Percentiles rank a stretch among this genome's conserved stretches.
phyloP scores from a whole-genome alignment of 2,113 vertebrate species.

The Callocephalon fimbriatum region DNA sequence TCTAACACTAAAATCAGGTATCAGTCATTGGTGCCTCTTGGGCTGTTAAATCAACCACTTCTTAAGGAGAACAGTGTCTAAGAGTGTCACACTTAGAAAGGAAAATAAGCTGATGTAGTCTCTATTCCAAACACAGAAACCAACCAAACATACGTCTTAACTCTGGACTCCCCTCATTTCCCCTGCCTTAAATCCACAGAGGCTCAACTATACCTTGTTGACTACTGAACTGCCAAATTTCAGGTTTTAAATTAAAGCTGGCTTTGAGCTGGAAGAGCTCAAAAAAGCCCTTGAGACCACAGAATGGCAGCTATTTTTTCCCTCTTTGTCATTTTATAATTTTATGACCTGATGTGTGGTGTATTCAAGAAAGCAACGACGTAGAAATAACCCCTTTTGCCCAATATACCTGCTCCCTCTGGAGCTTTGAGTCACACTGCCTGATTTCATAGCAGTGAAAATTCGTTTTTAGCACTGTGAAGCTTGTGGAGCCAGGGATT shows the following conservation, averaged over 20 bases:
- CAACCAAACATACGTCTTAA: conserved; percentile 1
- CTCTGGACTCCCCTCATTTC: not conserved
- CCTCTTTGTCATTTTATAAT: conserved; percentile 40
- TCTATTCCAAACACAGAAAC: conserved; percentile 48
- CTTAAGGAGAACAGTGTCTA: not conserved
- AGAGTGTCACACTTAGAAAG: not conserved
- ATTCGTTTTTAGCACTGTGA: not conserved
- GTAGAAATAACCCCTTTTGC: conserved; percentile 6
- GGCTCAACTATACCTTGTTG: conserved; percentile 20
- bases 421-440: not conserved
- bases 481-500: not conserved
- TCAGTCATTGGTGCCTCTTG: not conserved
- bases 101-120: conserved; percentile 28
- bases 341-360: not conserved
- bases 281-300: conserved; percentile 15
- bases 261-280: not conserved
- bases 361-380: not conserved
- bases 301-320: conserved; percentile 10
- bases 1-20: not conserved
- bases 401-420: not conserved
- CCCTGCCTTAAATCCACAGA: not conserved
- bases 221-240: conserved; percentile 4
- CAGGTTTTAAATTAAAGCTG: conserved; percentile 52
- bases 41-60: conserved; percentile 9
- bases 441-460: not conserved